Base-by-base conservation (phyloP, 2,888 invertebrate genomes). In the Eulithis prunata region DNA sequence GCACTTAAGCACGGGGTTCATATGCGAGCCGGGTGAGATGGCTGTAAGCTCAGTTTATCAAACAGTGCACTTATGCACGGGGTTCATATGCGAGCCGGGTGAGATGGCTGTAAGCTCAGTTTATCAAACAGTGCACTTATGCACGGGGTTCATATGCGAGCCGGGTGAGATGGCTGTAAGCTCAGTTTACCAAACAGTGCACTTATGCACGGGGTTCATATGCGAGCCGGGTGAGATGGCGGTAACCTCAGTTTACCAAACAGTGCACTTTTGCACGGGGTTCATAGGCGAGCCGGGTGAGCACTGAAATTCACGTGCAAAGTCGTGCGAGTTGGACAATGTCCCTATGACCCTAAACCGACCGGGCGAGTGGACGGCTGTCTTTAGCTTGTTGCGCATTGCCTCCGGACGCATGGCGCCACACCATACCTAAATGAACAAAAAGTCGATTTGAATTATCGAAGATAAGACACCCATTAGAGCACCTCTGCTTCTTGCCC, bases 321-420 rank as follows among this genome's bases (percentile, higher is more conserved):
- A 97, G 74, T 97, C 97, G 70, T 94, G 90, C 0, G 96, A 96
- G 82, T 97, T 97, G 1, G 96, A 96, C 43, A 97, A 83, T 0
- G 96, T 96, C 4, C 97, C 97, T 62, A 97, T 96, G 0, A 97
- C 97, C 0, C 97, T 94, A 85, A 96, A 97, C 57, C 95, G 94
- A 3, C 97, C 97, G 0, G 97, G 97, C 8, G 97, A 96, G 79
- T 97, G 97, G 0, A 97, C 96, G 0, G 97, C 97, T 1, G 96
- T 97, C 81, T 97, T 96, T 32, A 97, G 85, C 81, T 97, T 96
- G 81, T 96, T 97, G 46, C 95, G 94, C 75, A 96, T 95, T 3
- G 97, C 97, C 87, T 97, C 97, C 2, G 97, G 96, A 21, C 97
- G 93, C 94, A 96, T 96, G 2, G 96, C 95, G 0, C 97, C 97